Evolutionary conservation across 1,140 invertebrate species (phyloP).

Genomic region (Aphelenchoides besseyi): DNA sequence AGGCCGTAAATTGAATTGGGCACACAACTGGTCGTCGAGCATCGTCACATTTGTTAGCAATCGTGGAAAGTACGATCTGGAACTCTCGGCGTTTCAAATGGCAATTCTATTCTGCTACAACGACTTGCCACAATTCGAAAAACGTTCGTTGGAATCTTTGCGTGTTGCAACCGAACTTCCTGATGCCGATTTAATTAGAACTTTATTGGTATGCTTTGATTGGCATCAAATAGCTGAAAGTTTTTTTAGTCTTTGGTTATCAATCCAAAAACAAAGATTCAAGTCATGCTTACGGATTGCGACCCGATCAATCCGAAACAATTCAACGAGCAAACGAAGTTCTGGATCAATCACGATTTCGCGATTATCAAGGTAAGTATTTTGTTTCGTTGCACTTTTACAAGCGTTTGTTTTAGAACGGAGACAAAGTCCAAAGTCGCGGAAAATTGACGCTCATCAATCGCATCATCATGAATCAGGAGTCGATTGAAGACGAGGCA

Average conservation of each 20-base stretch:
- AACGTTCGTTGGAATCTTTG: conserved; percentile 89
- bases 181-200: conserved; percentile 87
- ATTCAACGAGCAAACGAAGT: conserved; percentile 40
- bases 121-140: conserved; percentile 75
- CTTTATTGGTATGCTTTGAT: conserved; percentile 74
- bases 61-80: conserved; percentile 85
- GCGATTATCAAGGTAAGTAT: conserved; percentile 38
- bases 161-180: conserved; percentile 91
- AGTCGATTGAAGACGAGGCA: conserved; percentile 38
- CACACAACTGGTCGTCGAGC: conserved; percentile 99
- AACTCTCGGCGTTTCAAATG: conserved; percentile 99
- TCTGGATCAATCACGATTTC: conserved; percentile 53
- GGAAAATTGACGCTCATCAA: conserved; percentile 46
- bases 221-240: not conserved
- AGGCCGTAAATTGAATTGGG: conserved; percentile 97
- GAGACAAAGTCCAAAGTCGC: conserved; percentile 48
- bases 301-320: conserved; percentile 35
- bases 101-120: conserved; percentile 99
- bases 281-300: conserved; percentile 43
- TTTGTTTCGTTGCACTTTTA: not conserved
- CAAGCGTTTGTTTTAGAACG: conserved; percentile 55
- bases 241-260: conserved; percentile 37
- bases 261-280: conserved; percentile 40
- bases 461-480: conserved; percentile 40
- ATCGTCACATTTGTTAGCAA: conserved; percentile 89